phyloP scores from a whole-genome alignment of 2,113 vertebrate species.

The Cinclus cinclus region DNA sequence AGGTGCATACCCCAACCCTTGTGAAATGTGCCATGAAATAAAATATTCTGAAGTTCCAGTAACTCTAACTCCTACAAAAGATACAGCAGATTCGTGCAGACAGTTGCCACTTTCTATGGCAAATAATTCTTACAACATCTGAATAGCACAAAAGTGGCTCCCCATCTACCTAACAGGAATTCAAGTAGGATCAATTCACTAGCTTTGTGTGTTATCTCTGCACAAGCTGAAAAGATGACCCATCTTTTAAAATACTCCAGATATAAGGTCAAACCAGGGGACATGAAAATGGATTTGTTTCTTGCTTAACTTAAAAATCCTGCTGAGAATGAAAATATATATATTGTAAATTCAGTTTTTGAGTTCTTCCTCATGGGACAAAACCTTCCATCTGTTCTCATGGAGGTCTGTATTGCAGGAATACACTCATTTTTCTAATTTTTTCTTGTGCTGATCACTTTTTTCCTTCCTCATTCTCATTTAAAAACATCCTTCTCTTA shows the following conservation, averaged over 20 bases:
- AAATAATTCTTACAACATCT: neutral
- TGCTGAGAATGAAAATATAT: neutral
- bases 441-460: neutral
- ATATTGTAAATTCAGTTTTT: neutral
- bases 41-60: neutral
- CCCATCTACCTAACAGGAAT: neutral
- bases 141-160: neutral
- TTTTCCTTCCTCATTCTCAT: neutral
- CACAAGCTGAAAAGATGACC: neutral
- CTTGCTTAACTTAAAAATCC: neutral
- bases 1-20: too few relatives aligned
- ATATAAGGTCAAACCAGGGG: neutral
- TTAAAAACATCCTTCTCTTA: neutral
- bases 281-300: neutral
- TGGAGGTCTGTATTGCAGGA: neutral
- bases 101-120: neutral
- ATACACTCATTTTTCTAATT: neutral
- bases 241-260: neutral
- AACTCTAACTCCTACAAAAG: neutral
- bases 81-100: neutral
- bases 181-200: neutral
- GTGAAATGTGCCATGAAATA: neutral
- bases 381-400: neutral
- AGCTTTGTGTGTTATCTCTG: neutral
- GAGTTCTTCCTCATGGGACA: neutral